A percentile compares a stretch with the other conserved stretches of the same genome.
Evolutionary conservation across 2,797 vertebrate species (phyloP).

Genomic region (Alca torda): DNA sequence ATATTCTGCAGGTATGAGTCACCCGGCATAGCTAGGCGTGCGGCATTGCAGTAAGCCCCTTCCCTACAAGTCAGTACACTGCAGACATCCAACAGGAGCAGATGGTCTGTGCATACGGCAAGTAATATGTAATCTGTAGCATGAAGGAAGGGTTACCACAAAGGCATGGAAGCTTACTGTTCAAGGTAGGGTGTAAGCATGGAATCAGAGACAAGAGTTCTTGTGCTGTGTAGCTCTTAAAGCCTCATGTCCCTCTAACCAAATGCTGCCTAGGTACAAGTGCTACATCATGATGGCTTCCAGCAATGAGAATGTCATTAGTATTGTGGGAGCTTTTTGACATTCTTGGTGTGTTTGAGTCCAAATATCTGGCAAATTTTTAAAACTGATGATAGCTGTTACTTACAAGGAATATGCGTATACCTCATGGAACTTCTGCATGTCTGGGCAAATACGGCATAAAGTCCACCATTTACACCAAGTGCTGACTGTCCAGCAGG

Average conservation of each 20-base stretch:
- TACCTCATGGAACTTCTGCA: background rate
- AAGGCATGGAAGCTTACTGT: background rate
- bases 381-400: background rate
- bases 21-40: background rate
- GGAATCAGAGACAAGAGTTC: background rate
- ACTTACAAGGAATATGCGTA: background rate
- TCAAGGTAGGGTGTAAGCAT: background rate
- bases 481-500: background rate
- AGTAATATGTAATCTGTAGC: background rate
- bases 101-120: background rate
- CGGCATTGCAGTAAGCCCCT: background rate
- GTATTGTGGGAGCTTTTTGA: background rate
- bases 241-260: background rate
- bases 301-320: background rate
- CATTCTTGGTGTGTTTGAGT: background rate
- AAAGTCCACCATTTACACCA: background rate
- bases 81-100: background rate
- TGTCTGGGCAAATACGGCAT: background rate
- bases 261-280: accelerated
- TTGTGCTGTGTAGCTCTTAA: background rate
- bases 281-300: background rate
- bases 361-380: background rate
- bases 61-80: background rate
- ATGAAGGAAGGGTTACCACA: background rate
- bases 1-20: background rate